Evolutionary conservation across 1,140 invertebrate genomes (phyloP).

Genomic region (Globodera ellingtonae): DNA sequence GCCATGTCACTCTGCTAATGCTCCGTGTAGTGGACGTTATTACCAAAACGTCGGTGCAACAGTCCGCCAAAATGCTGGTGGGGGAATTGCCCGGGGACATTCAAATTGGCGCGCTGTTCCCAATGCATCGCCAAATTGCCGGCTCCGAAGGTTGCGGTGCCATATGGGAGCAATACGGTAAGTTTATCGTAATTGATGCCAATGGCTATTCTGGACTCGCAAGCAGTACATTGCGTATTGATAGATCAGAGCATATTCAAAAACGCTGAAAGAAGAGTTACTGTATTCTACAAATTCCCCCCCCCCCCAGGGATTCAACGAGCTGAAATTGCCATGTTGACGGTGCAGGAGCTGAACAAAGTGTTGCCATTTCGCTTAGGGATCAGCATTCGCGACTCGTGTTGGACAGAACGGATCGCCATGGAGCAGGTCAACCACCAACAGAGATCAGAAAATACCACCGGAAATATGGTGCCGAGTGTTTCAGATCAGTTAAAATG

Average conservation of each 20-base stretch:
- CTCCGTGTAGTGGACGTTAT: slow-evolving; percentile 58
- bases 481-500: background rate
- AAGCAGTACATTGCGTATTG: too few relatives aligned
- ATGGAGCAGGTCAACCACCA: slow-evolving; percentile 71
- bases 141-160: slow-evolving; percentile 70
- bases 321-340: slow-evolving; percentile 74
- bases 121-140: slow-evolving; percentile 74
- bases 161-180: slow-evolving; percentile 73
- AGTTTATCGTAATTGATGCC: background rate
- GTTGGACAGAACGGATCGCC: slow-evolving; percentile 78
- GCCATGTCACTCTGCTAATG: slow-evolving; percentile 42
- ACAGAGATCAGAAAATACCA: slow-evolving; percentile 31
- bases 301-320: slow-evolving; percentile 71
- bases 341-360: slow-evolving; percentile 71
- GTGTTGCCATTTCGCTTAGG: slow-evolving; percentile 73
- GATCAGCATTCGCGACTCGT: slow-evolving; percentile 79
- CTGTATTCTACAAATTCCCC: background rate
- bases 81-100: slow-evolving; percentile 64
- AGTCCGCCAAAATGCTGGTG: slow-evolving; percentile 63
- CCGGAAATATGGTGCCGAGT: too few relatives aligned
- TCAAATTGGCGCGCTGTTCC: slow-evolving; percentile 75
- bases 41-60: slow-evolving; percentile 63
- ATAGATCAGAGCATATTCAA: too few relatives aligned
- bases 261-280: background rate
- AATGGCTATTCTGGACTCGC: too few relatives aligned